Evolutionary conservation across 2,797 vertebrate genomes (phyloP).

Genomic region (Luscinia megarhynchos): DNA sequence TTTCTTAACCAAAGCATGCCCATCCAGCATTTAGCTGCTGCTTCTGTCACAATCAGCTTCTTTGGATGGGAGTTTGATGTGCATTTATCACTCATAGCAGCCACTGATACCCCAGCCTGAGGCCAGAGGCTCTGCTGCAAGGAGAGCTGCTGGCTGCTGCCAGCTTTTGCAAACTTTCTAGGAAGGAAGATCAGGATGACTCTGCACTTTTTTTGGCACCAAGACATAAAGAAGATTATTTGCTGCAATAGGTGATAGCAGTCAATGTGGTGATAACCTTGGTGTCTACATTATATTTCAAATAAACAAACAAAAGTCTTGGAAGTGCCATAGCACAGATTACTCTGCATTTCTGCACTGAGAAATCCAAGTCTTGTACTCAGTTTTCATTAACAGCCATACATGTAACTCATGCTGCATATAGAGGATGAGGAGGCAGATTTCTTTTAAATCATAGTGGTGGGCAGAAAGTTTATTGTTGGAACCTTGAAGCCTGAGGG

Average conservation of each 20-base stretch:
- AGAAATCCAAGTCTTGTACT: not conserved
- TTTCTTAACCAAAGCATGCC: not conserved
- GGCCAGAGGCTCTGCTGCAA: not conserved
- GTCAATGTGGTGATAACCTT: not conserved
- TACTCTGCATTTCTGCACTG: not conserved
- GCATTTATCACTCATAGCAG: not conserved
- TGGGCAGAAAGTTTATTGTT: not conserved
- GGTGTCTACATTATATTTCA: not conserved
- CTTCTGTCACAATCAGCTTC: not conserved
- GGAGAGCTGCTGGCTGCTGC: not conserved
- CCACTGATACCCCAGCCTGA: not conserved
- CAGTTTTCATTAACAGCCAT: not conserved
- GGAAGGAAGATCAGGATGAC: not conserved
- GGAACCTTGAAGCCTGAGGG: too few species aligned
- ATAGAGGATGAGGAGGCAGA: not conserved
- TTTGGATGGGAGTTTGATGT: not conserved
- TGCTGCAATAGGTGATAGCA: not conserved
- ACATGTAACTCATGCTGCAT: not conserved
- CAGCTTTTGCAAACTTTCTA: not conserved
- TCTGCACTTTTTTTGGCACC: not conserved
- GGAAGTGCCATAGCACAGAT: not conserved
- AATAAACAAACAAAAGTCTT: not conserved
- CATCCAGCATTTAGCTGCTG: not conserved
- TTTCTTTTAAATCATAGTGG: not conserved
- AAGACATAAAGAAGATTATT: not conserved